A percentile compares a stretch with the other conserved stretches of the same genome.
These are phyloP conservation scores for Phalacrocorax brasilianus DNA, from an alignment of 2,113 vertebrate species.

Conservation along the genomic window DNA sequence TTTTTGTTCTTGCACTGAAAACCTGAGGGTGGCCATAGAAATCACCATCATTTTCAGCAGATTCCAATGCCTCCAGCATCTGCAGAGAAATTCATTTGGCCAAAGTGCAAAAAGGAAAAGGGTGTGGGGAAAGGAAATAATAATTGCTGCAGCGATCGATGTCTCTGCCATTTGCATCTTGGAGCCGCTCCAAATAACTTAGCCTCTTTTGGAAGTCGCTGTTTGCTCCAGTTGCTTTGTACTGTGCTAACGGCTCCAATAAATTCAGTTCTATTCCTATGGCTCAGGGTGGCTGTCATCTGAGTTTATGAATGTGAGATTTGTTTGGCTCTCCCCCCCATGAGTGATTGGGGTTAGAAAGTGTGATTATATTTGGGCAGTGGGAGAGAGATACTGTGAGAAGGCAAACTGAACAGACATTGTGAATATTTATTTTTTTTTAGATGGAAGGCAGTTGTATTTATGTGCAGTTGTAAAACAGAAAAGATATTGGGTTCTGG, in stretches of 20 bases:
- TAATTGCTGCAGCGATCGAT: constrained; percentile 18
- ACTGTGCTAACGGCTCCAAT: not conserved
- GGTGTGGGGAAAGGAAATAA: constrained; percentile 18
- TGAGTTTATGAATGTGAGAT: constrained; percentile 57
- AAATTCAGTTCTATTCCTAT: not conserved
- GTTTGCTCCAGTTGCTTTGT: constrained; percentile 51
- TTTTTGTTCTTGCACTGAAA: not conserved
- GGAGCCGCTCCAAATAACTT: constrained; percentile 21
- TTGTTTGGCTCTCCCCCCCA: constrained; percentile 12
- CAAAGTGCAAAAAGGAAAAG: not conserved
- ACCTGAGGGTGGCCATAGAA: not conserved
- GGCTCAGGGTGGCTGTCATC: constrained; percentile 36
- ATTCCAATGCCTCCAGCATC: not conserved
- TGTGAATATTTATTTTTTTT: constrained; percentile 60
- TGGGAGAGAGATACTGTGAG: constrained; percentile 45
- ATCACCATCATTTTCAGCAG: not conserved
- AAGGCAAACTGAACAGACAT: constrained; percentile 58
- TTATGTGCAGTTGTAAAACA: constrained; percentile 65
- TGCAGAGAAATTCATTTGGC: constrained; percentile 1
- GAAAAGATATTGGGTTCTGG: constrained; percentile 64
- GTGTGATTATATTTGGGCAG: constrained; percentile 35
- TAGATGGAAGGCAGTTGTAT: constrained; percentile 59
- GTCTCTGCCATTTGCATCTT: constrained; percentile 10
- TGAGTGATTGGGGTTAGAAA: constrained; percentile 3
- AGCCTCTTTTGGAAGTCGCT: not conserved